Base-by-base conservation (phyloP, 2,888 invertebrate species). In the Caenorhabditis sp. region DNA sequence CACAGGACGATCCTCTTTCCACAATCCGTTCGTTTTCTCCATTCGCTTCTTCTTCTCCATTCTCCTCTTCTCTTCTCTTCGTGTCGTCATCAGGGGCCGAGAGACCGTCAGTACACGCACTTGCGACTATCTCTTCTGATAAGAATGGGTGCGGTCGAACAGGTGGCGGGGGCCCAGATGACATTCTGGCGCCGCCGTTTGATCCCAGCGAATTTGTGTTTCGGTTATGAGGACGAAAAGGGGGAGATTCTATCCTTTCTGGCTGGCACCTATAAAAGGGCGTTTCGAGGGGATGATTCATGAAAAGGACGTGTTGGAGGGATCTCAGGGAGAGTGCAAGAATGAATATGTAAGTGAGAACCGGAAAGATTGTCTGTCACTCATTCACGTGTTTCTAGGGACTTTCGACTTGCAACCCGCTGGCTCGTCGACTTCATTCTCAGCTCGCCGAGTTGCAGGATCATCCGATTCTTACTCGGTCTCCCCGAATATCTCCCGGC, bases 171-270 rank as follows among this genome's bases (percentile, higher is more conserved):
- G 40, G 8, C 11, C 47, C 8, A 47, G 11, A 47, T n/a, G 47
- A 47, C 47, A 47, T 15, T 8, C 11, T 47, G 47, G 47, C 18
- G 47, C 18, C 47, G 20, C n/a, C 8, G 32, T 32, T 32, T 32
- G 47, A 47, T 47, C 47, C 18, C 47, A 18, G 5, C 47, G 20
- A 18, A 47, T 47, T 5, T 40, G 15, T 40, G 40, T 40, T 40
- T 40, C 40, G 40, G 40, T 40, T 40, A 40, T 40, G 40, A 40
- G n/a, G n/a, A n/a, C n/a, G n/a, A n/a, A n/a, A n/a, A n/a, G n/a
- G n/a, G n/a, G n/a, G n/a, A n/a, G n/a, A 40, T 15, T 20, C 5
- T 1, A 47, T 18, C 18, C n/a, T 47, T 6, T 47, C 47, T 11
- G 47, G 6, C 40, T 32, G 13, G 18, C 47, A 47, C 47, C 47